Conservation (phyloP, 2,888 invertebrate species). For the Drosophila falleni region DNA sequence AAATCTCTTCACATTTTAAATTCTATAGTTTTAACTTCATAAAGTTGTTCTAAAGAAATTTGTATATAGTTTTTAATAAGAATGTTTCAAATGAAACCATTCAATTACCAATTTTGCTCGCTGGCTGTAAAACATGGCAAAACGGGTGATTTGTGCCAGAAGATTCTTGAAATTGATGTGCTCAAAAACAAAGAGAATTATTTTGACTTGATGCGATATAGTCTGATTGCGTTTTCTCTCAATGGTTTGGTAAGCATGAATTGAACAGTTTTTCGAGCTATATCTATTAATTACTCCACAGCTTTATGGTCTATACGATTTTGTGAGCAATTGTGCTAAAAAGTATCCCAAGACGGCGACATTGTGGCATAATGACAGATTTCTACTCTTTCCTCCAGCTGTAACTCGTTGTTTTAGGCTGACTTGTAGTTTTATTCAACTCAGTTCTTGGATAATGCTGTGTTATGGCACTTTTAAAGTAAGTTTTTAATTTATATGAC, state of each 20-base stretch:
- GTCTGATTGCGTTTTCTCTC: conserved; percentile 44
- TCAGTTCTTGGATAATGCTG: conserved; percentile 66
- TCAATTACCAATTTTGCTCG: not conserved
- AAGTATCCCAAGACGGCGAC: not conserved
- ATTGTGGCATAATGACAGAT: not conserved
- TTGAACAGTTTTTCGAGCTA: not conserved
- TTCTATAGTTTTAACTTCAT: not conserved
- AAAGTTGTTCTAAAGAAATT: not conserved
- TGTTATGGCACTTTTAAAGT: conserved; percentile 53
- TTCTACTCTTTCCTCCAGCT: rapidly evolving
- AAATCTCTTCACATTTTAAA: not conserved
- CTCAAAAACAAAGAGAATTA: not conserved
- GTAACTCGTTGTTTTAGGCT: not conserved
- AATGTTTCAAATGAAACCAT: not conserved
- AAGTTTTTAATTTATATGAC: not conserved
- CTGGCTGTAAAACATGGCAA: not conserved
- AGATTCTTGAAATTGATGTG: not conserved
- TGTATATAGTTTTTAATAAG: not conserved
- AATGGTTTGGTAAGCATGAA: conserved; percentile 46
- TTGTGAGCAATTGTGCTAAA: not conserved
- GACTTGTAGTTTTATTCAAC: conserved; percentile 50
- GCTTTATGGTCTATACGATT: not conserved
- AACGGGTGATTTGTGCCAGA: not conserved
- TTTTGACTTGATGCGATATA: not conserved
- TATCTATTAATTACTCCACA: not conserved